Base-by-base conservation (phyloP, 2,113 vertebrate species). In the Lepus timidus region DNA sequence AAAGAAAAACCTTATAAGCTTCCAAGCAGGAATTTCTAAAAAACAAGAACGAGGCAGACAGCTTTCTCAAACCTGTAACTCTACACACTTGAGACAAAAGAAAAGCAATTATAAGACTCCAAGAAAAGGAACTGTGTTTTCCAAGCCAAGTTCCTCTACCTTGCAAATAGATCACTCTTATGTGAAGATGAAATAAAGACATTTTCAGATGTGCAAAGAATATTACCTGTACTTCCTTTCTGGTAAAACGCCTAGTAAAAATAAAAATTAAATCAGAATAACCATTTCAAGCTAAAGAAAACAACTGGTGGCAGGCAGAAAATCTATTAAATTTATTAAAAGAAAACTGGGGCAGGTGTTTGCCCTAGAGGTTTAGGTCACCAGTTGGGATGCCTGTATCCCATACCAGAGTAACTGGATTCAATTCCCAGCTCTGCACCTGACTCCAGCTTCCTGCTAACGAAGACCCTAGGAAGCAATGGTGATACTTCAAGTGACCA, bases 161-260 rank as follows among this genome's bases (percentile, higher is more conserved):
- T 90, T 33, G 70, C n/a, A 52, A 92, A 85, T 23, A 92, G 25
- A 81, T 85, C 23, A 85, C 67, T 88, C 61, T 68, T 80, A 84
- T 12, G 25, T 80, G 64, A 91, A 88, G 23, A 20, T 65, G 64
- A 94, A 75, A 90, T n/a, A 93, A 62, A 91, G 25, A 52, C 39
- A 88, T 85, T 88, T 96, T 91, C 78, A 88, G 25, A 82, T 83
- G n/a, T 74, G 25, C 36, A 58, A 87, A 95, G 68, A 95, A 83
- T 65, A 89, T 39, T 64, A 95, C 16, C 51, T 86, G 49, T 31
- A 25, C 74, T 95, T 85, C 17, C 82, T 68, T 84, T 95, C 78
- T 80, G 67, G 33, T 64, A 93, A 97, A 87, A 92, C 51, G 70
- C 92, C 76, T 92, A 67, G 36, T 9, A 96, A 91, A 94, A 93